Evolutionary conservation across 2,113 vertebrate species (phyloP).

Genomic region (Trichechus manatus): DNA sequence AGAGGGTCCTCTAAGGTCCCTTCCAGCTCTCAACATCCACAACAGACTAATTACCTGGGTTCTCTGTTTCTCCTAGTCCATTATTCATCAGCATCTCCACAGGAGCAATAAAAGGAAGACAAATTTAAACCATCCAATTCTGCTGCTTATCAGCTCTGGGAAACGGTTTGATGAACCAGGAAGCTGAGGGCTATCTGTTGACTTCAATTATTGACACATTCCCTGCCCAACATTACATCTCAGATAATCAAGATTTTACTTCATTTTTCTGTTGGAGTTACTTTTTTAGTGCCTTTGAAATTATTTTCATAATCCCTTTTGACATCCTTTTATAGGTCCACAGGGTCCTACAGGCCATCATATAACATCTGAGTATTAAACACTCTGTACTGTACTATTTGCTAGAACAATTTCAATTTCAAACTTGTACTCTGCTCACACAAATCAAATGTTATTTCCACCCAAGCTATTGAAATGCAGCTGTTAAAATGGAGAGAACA

Average conservation of each 20-base stretch:
- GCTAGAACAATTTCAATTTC: constrained; percentile 32
- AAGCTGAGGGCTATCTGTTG: constrained; percentile 46
- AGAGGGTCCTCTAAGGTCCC: background rate
- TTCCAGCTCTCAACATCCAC: constrained; percentile 10
- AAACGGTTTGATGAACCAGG: constrained; percentile 53
- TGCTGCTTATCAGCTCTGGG: constrained; percentile 52
- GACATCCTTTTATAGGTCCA: background rate
- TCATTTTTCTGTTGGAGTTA: constrained; percentile 27
- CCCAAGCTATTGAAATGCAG: background rate
- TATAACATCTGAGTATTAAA: constrained; percentile 31
- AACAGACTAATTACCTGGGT: constrained; percentile 8
- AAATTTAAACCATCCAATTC: constrained; percentile 54
- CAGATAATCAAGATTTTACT: constrained; percentile 3
- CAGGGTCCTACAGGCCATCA: background rate
- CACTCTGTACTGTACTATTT: background rate
- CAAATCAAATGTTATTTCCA: constrained; percentile 21
- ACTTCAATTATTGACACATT: constrained; percentile 48
- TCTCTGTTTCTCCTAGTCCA: constrained; percentile 28
- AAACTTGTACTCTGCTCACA: background rate
- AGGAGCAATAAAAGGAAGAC: constrained; percentile 61
- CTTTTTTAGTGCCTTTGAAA: constrained; percentile 20
- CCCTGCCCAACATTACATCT: constrained; percentile 1
- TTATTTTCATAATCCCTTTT: constrained; percentile 50
- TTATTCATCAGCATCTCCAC: constrained; percentile 65
- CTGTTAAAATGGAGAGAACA: background rate